Conservation (phyloP, 23 tunicate genomes). For the Trididemnum clinides region DNA sequence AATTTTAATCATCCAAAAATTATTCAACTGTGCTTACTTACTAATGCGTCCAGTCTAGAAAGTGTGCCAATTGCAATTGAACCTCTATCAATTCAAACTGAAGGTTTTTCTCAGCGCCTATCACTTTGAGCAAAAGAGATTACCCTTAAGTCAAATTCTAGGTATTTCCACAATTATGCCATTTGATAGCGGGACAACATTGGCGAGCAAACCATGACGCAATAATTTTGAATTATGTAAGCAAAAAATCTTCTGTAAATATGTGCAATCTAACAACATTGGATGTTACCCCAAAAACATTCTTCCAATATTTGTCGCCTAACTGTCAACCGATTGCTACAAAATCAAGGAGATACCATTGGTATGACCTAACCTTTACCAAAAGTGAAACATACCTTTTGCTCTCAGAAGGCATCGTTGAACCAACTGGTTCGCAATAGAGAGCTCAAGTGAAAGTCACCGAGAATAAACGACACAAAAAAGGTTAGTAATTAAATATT, state of each 20-base stretch:
- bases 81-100: too few species aligned
- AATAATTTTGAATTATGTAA: background rate
- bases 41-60: too few species aligned
- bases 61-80: too few species aligned
- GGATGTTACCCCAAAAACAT: background rate
- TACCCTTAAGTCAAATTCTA: too few species aligned
- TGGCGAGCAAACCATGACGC: too few species aligned
- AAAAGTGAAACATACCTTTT: background rate
- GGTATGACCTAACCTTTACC: background rate
- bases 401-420: background rate
- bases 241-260: background rate
- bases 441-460: slow-evolving; percentile 10
- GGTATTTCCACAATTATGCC: too few species aligned
- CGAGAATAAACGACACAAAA: background rate
- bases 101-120: too few species aligned
- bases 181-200: too few species aligned
- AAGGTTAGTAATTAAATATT: background rate
- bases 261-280: too few species aligned
- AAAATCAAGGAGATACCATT: background rate
- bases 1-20: too few species aligned
- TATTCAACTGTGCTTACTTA: too few species aligned
- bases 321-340: background rate
- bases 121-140: too few species aligned
- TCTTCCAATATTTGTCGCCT: background rate
- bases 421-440: background rate